Percentiles rank a stretch among this genome's conserved stretches.
These are phyloP conservation scores for Drosophila burlai DNA, from an alignment of 1,140 invertebrate species.

Conservation along the genomic window DNA sequence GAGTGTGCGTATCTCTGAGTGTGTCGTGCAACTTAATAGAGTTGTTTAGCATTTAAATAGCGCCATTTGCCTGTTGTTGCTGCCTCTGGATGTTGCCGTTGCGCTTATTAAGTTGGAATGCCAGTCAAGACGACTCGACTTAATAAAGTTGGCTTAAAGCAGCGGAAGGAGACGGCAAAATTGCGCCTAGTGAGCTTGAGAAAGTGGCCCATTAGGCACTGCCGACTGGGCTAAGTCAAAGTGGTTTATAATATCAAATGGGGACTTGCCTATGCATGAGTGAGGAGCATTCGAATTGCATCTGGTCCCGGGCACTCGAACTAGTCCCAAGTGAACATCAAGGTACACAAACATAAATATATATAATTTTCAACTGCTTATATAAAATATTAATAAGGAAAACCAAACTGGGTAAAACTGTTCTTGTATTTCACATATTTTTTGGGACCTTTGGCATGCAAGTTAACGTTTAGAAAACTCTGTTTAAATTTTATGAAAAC, in stretches of 20 bases:
- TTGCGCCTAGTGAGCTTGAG: conserved; percentile 61
- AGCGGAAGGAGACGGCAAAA: conserved; percentile 36
- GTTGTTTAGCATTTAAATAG: conserved; percentile 83
- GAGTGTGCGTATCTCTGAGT: conserved; percentile 41
- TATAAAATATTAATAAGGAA: not conserved
- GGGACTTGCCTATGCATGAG: conserved; percentile 12
- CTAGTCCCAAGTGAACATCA: not conserved
- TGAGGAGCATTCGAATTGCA: conserved; percentile 24
- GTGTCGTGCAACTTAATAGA: conserved; percentile 81
- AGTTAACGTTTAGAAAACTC: not conserved
- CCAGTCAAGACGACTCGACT: conserved; percentile 62
- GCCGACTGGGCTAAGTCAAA: conserved; percentile 47
- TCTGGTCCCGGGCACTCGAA: not conserved
- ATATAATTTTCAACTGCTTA: not conserved
- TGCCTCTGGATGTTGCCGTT: conserved; percentile 50
- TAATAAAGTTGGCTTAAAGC: conserved; percentile 74
- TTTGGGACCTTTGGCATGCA: not conserved
- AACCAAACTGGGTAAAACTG: too few relatives aligned
- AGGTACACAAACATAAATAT: conserved; percentile 5
- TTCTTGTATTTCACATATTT: not conserved
- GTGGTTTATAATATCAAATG: conserved; percentile 46
- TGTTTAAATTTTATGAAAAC: not conserved
- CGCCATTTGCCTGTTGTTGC: conserved; percentile 65
- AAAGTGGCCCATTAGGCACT: conserved; percentile 59
- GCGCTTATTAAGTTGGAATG: conserved; percentile 77